Evolutionary conservation across 2,888 invertebrate genomes (phyloP).

Genomic region (Acanthosepion pharaonis): DNA sequence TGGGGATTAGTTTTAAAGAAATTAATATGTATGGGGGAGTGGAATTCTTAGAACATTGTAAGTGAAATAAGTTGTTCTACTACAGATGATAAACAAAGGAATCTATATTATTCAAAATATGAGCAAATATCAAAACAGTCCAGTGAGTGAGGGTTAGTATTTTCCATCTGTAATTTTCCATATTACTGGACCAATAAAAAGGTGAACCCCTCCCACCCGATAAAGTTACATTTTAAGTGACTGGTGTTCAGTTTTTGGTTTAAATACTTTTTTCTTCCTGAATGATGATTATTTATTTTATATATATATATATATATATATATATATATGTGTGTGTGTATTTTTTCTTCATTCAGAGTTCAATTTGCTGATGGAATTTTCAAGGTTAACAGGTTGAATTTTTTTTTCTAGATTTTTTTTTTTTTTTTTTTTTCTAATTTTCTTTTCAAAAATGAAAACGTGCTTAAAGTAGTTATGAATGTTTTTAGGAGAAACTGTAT

Average conservation of each 20-base stretch:
- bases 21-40: not conserved
- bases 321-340: not conserved
- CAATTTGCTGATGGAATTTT: not conserved
- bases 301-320: not conserved
- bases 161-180: not conserved
- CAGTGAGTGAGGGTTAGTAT: not conserved
- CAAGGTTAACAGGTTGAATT: not conserved
- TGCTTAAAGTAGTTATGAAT: slow-evolving; percentile 1
- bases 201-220: not conserved
- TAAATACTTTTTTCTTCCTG: not conserved
- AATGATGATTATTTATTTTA: not conserved
- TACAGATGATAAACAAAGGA: not conserved
- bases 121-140: slow-evolving; percentile 33
- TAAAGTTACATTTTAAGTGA: not conserved
- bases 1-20: not conserved
- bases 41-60: not conserved
- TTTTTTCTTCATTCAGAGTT: not conserved
- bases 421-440: not conserved
- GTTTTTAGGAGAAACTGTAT: not conserved
- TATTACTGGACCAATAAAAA: not conserved
- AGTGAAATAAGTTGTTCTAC: not conserved
- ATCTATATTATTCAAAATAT: not conserved
- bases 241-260: slow-evolving; percentile 16
- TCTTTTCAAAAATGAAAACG: slow-evolving; percentile 5
- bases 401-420: not conserved